Base-by-base conservation (phyloP, 2,797 vertebrate species). In the Scleropages formosus region DNA sequence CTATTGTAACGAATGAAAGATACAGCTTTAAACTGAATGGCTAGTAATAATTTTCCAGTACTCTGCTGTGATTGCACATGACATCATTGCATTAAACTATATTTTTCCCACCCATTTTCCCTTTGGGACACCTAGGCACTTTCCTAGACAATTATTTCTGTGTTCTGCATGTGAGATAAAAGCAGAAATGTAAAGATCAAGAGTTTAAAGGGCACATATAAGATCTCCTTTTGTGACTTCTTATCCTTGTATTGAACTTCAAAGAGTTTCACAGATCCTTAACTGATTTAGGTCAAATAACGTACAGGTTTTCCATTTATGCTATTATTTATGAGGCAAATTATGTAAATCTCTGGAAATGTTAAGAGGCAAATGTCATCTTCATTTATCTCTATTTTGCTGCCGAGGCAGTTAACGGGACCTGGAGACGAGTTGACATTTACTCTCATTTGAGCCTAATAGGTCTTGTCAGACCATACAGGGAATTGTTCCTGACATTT, bases 321-420 rank as follows among this genome's bases (percentile, higher is more conserved):
- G 22, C 6, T 22, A 20, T 62, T 70, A 61, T 75, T 62, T 69
- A 49, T 75, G 39, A 61, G 61, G 6, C 22, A 9, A 47, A 61
- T 75, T 47, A 75, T 61, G 66, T 46, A 75, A 75, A 75, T 51
- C 46, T 16, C 22, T 60, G 26, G 58, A 69, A 69, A 70, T 49
- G 58, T 49, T 60, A 58, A 8, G 13, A 47, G 53, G 74, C 44
- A 61, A 70, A 75, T 75, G 58, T 75, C 65, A 70, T 24, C 56
- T 44, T 39, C 62, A 61, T 75, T 69, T 69, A 69, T 62, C 24
- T 75, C 44, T 53, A 44, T 51, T 31, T 39, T 10, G 22, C 58
- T 70, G 66, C 56, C 20, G 11, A 49, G 56, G 22, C 39, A 3
- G 10, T 1, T 60, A 4, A 9, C n/a, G 60, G 59, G 11, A 4